Conservation (phyloP, 2,888 invertebrate species). For the Conistra vaccinii region DNA sequence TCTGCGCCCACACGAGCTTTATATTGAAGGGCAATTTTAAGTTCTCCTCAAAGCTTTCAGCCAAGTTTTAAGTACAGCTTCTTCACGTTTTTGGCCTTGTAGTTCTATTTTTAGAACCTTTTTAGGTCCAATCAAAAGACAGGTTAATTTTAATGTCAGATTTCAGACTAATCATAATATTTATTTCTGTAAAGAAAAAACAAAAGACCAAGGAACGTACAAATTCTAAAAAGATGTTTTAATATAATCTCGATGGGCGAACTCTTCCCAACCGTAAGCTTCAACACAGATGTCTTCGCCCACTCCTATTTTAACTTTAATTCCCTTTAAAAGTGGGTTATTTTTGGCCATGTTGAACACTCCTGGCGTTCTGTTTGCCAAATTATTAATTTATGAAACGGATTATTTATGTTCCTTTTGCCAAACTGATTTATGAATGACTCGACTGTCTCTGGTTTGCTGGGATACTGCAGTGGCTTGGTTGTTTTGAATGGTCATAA, state of each 20-base stretch:
- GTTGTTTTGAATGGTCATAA: conserved; percentile 23
- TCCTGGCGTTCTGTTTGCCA: conserved; percentile 45
- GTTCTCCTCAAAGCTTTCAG: conserved; percentile 36
- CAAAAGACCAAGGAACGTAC: conserved; percentile 1
- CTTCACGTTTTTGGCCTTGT: conserved; percentile 1
- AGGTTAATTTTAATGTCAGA: conserved; percentile 14
- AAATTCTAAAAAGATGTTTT: conserved; percentile 38
- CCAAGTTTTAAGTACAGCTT: conserved; percentile 6
- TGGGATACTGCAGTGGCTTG: not conserved
- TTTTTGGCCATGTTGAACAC: conserved; percentile 56
- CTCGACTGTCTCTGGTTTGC: conserved; percentile 14
- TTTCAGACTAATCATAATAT: conserved; percentile 8
- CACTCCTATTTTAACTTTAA: conserved; percentile 57
- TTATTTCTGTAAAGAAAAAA: not conserved
- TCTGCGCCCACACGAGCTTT: conserved; percentile 44
- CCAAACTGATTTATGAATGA: conserved; percentile 52
- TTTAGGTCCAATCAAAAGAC: not conserved
- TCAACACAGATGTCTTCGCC: conserved; percentile 56
- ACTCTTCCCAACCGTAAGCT: conserved; percentile 38
- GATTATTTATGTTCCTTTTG: conserved; percentile 48
- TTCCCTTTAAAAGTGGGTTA: conserved; percentile 58
- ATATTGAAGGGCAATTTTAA: conserved; percentile 43
- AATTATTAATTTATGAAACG: conserved; percentile 57
- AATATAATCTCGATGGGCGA: conserved; percentile 42
- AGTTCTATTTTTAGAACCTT: conserved; percentile 20